These are phyloP conservation scores for Cranoglanis bouderius DNA, from an alignment of 2,113 vertebrate genomes.

Conservation along the genomic window DNA sequence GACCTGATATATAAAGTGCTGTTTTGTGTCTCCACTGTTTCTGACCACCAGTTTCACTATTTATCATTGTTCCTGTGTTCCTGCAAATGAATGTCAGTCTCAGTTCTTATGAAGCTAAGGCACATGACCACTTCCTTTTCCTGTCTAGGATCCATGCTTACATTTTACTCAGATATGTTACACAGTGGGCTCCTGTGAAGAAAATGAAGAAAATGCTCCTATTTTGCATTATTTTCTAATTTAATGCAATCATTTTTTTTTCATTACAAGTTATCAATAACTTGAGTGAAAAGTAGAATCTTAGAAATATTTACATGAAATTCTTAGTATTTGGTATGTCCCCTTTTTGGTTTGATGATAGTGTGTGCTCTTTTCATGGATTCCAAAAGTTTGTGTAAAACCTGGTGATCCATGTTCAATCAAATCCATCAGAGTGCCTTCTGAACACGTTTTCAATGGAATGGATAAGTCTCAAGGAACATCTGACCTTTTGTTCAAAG, in stretches of 20 bases:
- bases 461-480: neutral
- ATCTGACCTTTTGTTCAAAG: neutral
- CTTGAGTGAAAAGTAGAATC: neutral
- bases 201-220: neutral
- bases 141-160: neutral
- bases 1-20: no score
- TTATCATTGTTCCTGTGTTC: neutral
- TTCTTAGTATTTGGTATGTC: neutral
- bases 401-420: neutral
- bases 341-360: neutral
- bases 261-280: neutral
- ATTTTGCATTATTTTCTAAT: neutral
- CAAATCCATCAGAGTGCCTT: neutral
- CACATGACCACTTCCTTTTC: slow-evolving; percentile 32
- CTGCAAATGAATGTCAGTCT: neutral
- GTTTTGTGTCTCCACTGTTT: neutral
- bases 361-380: neutral
- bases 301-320: neutral
- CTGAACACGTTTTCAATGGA: neutral
- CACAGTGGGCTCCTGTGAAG: neutral
- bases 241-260: neutral
- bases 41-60: slow-evolving; percentile 1
- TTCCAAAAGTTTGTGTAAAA: neutral
- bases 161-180: neutral
- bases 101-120: slow-evolving; percentile 21